Percentiles rank a stretch among this genome's conserved stretches.
Conservation (phyloP, 2,888 invertebrate genomes). For the Anthrax anthrax region DNA sequence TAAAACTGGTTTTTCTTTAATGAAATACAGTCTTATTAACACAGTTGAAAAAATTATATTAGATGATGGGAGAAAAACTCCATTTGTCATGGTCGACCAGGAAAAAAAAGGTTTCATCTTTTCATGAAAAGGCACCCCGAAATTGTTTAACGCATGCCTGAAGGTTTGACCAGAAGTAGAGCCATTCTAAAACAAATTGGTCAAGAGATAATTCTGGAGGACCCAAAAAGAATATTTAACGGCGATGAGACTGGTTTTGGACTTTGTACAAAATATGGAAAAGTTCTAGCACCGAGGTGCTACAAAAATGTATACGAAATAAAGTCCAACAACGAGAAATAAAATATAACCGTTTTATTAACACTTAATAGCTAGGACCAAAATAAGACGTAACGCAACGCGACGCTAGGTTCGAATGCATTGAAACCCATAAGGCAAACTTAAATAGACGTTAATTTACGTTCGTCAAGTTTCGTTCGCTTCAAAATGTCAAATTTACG, state of each 20-base stretch:
- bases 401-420: no score
- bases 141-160: no score
- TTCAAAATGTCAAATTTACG: no score
- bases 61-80: no score
- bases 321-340: slow-evolving; percentile 2
- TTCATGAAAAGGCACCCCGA: neutral
- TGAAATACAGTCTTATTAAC: neutral
- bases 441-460: no score
- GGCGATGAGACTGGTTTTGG: slow-evolving; percentile 2
- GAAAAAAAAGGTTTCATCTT: neutral
- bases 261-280: slow-evolving; percentile 2
- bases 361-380: no score
- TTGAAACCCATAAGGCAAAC: no score
- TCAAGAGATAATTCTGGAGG: slow-evolving; percentile 1
- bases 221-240: slow-evolving; percentile 4
- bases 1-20: neutral
- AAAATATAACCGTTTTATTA: slow-evolving; percentile 1
- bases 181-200: neutral
- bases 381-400: no score
- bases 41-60: neutral
- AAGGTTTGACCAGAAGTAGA: no score
- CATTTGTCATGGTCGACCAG: neutral
- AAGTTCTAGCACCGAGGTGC: neutral
- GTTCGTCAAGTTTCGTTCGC: no score
- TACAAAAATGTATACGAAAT: neutral